Evolutionary conservation across 2,888 invertebrate genomes (phyloP).

Genomic region (Phasia obesa): DNA sequence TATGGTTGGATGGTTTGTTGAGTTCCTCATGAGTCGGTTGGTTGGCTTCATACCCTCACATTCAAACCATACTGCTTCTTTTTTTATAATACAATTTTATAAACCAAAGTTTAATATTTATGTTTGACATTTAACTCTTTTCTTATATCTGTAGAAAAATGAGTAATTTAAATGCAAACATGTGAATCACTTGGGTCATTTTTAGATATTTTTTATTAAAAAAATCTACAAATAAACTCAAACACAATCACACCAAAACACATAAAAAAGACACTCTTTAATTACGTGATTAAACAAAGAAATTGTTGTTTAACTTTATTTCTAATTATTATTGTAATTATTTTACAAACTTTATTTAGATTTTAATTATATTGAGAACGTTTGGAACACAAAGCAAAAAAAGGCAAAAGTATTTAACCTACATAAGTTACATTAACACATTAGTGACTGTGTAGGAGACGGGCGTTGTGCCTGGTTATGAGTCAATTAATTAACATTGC

Average conservation of each 20-base stretch:
- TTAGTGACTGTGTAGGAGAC: background rate
- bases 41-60: conserved; percentile 15
- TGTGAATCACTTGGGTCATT: conserved; percentile 60
- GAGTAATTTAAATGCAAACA: conserved; percentile 60
- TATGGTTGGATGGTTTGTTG: conserved; percentile 51
- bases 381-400: conserved; percentile 9
- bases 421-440: conserved; percentile 22
- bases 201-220: conserved; percentile 25
- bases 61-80: background rate
- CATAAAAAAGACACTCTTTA: conserved; percentile 32
- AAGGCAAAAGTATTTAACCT: conserved; percentile 21
- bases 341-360: conserved; percentile 52
- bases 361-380: conserved; percentile 28
- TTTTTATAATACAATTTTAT: background rate
- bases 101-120: background rate
- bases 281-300: conserved; percentile 61
- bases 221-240: background rate
- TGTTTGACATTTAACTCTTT: background rate
- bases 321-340: conserved; percentile 30
- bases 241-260: conserved; percentile 5
- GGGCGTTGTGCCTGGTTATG: background rate
- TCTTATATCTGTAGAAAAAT: conserved; percentile 15
- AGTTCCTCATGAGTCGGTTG: conserved; percentile 3
- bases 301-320: conserved; percentile 41
- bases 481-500: conserved; percentile 15